phyloP scores from a whole-genome alignment of 2,797 vertebrate species.

The Rhinoraja longicauda region DNA sequence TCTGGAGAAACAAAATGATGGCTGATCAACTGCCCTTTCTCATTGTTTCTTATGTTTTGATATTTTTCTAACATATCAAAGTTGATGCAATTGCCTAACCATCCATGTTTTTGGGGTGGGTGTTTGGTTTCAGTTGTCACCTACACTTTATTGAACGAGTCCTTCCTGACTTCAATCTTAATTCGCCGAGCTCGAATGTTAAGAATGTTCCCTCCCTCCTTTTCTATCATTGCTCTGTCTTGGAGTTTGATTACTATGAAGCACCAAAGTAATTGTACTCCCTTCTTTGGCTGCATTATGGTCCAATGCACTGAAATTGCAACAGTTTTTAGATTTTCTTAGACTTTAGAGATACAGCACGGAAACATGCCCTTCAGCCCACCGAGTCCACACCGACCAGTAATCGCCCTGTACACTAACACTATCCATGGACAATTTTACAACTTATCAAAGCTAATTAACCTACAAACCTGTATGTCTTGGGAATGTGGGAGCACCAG shows the following conservation, averaged over 20 bases:
- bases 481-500: too few species aligned
- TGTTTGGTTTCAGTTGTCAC: neutral
- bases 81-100: neutral
- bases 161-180: neutral
- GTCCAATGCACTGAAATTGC: neutral
- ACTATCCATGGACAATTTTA: too few species aligned
- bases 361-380: too few species aligned
- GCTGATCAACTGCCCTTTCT: neutral
- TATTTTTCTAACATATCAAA: neutral
- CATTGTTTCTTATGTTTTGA: neutral
- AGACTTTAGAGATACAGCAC: too few species aligned
- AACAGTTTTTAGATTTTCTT: too few species aligned
- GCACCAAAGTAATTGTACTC: neutral
- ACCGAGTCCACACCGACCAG: too few species aligned
- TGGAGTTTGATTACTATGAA: neutral
- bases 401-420: too few species aligned
- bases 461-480: too few species aligned
- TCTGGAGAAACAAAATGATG: neutral
- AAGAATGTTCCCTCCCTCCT: neutral
- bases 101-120: neutral
- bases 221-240: neutral
- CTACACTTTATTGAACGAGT: neutral
- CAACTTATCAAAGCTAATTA: too few species aligned
- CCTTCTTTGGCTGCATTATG: neutral
- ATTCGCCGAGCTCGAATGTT: neutral